Conservation (phyloP, 2,797 vertebrate species). For the Muscicapa striata region DNA sequence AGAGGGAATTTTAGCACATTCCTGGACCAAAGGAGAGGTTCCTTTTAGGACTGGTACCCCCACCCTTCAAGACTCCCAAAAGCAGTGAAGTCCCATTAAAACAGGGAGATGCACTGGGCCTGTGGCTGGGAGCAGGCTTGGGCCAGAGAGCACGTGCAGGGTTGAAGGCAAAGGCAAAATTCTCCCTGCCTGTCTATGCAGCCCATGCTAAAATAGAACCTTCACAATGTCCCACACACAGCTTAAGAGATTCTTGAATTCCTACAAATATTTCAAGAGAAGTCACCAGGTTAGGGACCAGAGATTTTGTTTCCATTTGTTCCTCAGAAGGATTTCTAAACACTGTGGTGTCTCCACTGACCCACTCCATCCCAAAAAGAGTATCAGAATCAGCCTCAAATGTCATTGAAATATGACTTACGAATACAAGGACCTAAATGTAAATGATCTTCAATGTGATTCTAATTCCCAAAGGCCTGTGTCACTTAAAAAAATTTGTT, state of each 20-base stretch:
- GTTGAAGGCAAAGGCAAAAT: background rate
- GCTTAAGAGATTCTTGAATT: background rate
- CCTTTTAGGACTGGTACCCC: background rate
- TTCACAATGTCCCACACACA: background rate
- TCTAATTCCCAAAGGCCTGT: background rate
- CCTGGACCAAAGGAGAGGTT: background rate
- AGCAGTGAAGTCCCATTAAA: background rate
- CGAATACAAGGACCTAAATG: background rate
- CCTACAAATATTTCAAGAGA: background rate
- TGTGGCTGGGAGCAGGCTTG: background rate
- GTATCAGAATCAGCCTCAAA: background rate
- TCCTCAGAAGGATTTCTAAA: background rate
- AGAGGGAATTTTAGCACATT: background rate
- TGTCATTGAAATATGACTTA: background rate
- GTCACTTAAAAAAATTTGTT: background rate
- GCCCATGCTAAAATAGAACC: background rate
- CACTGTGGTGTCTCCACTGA: background rate
- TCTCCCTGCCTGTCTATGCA: background rate
- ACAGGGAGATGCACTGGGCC: rapidly evolving
- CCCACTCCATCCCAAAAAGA: background rate
- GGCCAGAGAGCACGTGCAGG: background rate
- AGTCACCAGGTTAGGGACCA: background rate
- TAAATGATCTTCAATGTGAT: background rate
- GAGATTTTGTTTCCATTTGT: background rate
- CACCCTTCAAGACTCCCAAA: background rate